Evolutionary conservation across 2,797 vertebrate genomes (phyloP).

Genomic region (Alca torda): DNA sequence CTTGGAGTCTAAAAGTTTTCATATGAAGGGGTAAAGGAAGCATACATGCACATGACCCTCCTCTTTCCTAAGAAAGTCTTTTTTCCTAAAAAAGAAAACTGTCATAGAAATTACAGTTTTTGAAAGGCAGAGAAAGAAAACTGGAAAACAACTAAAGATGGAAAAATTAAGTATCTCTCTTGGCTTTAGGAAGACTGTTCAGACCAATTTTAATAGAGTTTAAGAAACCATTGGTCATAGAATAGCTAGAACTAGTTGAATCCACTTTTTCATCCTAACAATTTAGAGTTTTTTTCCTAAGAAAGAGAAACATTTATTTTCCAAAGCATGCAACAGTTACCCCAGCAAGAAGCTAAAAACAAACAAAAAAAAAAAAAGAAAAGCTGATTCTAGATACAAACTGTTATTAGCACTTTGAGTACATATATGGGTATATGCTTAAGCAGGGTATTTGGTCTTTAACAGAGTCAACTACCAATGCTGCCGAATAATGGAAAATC

Average conservation of each 20-base stretch:
- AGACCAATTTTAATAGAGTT: neutral
- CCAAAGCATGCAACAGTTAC: slow-evolving; percentile 37
- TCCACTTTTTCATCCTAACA: neutral
- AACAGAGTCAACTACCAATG: neutral
- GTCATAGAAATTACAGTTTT: neutral
- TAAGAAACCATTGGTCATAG: neutral
- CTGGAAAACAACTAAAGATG: neutral
- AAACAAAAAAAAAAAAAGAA: neutral
- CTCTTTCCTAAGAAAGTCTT: neutral
- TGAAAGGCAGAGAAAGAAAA: neutral
- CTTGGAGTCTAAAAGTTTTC: neutral
- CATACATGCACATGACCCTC: neutral
- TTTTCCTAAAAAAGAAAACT: neutral
- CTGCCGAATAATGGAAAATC: neutral
- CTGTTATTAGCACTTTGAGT: neutral
- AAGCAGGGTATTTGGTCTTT: neutral
- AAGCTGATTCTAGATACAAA: neutral
- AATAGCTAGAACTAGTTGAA: neutral
- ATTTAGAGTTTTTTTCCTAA: neutral
- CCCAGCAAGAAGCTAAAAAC: neutral
- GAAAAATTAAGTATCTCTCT: neutral
- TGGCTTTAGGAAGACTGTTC: neutral
- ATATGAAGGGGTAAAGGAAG: neutral
- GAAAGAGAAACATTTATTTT: slow-evolving; percentile 41
- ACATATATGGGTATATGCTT: neutral